phyloP scores from a whole-genome alignment of 2,797 vertebrate genomes.

The Amblyopsis hoosieri region DNA sequence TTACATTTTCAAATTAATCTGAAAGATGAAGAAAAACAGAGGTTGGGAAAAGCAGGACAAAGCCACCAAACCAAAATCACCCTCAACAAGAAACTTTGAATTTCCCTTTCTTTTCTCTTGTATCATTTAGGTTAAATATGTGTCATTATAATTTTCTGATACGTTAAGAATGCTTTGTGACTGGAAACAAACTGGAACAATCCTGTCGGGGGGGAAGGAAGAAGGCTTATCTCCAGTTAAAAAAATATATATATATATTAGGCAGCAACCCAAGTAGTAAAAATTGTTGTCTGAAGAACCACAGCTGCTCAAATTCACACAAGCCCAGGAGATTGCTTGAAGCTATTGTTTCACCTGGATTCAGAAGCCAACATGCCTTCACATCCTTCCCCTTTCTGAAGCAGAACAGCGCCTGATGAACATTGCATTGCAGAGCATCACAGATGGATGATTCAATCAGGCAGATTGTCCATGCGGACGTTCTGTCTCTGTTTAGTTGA shows the following conservation, averaged over 20 bases:
- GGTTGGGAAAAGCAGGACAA: too few relatives aligned
- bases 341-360: slow-evolving; percentile 72
- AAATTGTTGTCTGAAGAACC: slow-evolving; percentile 57
- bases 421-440: slow-evolving; percentile 48
- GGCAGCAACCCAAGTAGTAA: slow-evolving; percentile 57
- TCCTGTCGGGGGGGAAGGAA: slow-evolving; percentile 55
- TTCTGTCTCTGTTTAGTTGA: slow-evolving; percentile 56
- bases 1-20: slow-evolving; percentile 54
- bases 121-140: slow-evolving; percentile 56
- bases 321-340: slow-evolving; percentile 51
- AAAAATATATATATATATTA: slow-evolving; percentile 50
- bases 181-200: slow-evolving; percentile 65
- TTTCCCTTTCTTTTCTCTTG: slow-evolving; percentile 36
- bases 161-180: slow-evolving; percentile 48
- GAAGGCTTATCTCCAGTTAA: slow-evolving; percentile 46
- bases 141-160: slow-evolving; percentile 70
- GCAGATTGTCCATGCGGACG: slow-evolving; percentile 50
- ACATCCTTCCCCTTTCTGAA: slow-evolving; percentile 34
- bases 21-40: slow-evolving; percentile 37
- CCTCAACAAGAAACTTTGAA: too few relatives aligned
- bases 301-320: slow-evolving; percentile 68
- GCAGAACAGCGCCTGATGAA: slow-evolving; percentile 44
- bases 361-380: slow-evolving; percentile 30
- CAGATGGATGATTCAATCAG: slow-evolving; percentile 54
- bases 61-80: too few relatives aligned